Evolutionary conservation across 2,797 vertebrate species (phyloP).

Genomic region (Hippopotamyrus pictus): DNA sequence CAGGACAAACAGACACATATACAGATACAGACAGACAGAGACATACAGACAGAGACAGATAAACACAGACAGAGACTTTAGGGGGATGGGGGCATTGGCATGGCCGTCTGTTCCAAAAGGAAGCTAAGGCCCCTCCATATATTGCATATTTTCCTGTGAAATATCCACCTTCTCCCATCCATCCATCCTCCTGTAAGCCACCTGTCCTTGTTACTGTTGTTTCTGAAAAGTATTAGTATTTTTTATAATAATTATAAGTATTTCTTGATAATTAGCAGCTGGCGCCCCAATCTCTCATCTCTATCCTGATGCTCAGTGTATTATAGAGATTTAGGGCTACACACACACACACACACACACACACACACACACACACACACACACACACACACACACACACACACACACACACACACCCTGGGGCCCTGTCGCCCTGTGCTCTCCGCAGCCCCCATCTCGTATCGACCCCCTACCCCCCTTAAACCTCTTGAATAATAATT

Average conservation of each 20-base stretch:
- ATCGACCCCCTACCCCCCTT: conserved; percentile 34
- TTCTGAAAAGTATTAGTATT: background rate
- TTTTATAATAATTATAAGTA: background rate
- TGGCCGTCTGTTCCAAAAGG: background rate
- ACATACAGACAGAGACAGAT: background rate
- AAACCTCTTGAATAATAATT: conserved; percentile 71
- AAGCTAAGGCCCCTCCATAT: background rate
- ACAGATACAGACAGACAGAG: background rate
- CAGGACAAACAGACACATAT: background rate
- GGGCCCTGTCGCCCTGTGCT: too few species aligned
- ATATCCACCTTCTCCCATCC: background rate
- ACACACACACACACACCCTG: too few species aligned
- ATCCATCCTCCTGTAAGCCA: background rate
- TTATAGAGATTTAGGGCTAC: background rate
- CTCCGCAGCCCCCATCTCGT: too few species aligned
- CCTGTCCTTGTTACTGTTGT: background rate
- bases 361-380: background rate
- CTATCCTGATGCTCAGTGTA: background rate
- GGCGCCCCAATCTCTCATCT: background rate
- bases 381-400: too few species aligned
- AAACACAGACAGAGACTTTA: background rate
- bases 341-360: background rate
- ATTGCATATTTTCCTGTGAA: background rate
- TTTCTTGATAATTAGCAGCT: background rate
- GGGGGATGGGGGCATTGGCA: background rate